Base-by-base conservation (phyloP, 2,888 invertebrate genomes). In the Xylocampa areola region DNA sequence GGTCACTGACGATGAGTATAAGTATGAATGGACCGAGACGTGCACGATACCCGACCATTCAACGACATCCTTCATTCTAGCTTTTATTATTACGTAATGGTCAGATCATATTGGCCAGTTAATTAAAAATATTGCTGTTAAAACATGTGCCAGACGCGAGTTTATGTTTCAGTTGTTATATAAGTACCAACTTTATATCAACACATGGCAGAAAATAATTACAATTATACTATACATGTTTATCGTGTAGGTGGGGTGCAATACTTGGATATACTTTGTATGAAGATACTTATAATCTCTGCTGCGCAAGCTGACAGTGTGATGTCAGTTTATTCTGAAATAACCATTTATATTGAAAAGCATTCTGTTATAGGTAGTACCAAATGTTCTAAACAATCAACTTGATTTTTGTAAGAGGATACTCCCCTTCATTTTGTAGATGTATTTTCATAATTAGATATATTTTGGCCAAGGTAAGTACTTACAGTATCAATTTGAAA, bases 1-100 rank as follows among this genome's bases (percentile, higher is more conserved):
- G 86, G 88, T 88, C 88, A 88, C 74, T 77, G 78, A 53, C 79
- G 79, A 76, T 67, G 77, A 82, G 51, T 75, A 77, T 80, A 80
- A 80, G 80, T 81, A 84, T 90, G 89, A 90, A 90, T 90, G 90
- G 81, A 79, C 73, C 60, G 82, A 80, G 76, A 70, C 79, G 79
- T 71, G 76, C 80, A 75, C 79, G 82, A 80, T 80, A 68, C 68
- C 54, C 80, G 77, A 68, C 82, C 86, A 89, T 89, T 89, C 86
- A 90, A 80, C 67, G 71, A 84, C 71, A 81, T 86, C 85, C 84
- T 86, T 87, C 83, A 87, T 87, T 85, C 82, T 85, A 81, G 76
- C 79, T 81, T 82, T 70, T 83, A 81, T 84, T 81, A 79, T 88
- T 87, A 84, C 84, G 85, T 85, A 88, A 87, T 67, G 53, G 54